phyloP scores from a whole-genome alignment of 2,113 vertebrate genomes.

The Plestiodon gilberti region DNA sequence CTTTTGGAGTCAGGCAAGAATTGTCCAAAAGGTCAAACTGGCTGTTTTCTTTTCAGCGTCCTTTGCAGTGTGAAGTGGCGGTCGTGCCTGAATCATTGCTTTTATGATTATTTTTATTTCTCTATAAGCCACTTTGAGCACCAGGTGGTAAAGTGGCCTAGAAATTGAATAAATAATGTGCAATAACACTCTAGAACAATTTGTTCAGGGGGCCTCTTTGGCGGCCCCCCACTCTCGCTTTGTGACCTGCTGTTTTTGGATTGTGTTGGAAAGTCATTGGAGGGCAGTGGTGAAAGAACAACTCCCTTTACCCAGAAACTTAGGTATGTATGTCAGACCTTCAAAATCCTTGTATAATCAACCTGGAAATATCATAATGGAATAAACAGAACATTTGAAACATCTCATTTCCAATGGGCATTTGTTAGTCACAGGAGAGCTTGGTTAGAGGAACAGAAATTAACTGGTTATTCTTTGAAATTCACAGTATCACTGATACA shows the following conservation, averaged over 20 bases:
- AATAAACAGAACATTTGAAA: too few species aligned
- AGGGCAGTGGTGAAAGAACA: neutral
- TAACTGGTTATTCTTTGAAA: too few species aligned
- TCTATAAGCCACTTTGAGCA: neutral
- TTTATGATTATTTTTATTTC: neutral
- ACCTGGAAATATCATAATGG: too few species aligned
- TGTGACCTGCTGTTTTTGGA: neutral
- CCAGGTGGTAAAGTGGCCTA: neutral
- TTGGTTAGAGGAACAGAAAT: too few species aligned
- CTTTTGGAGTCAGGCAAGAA: neutral
- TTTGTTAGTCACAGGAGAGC: too few species aligned
- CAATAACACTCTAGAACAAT: neutral
- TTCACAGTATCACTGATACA: too few species aligned
- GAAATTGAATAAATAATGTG: slow-evolving; percentile 8
- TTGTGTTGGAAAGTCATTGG: neutral
- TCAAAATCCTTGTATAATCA: too few species aligned
- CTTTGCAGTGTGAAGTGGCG: neutral
- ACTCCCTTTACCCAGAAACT: neutral
- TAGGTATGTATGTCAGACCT: neutral
- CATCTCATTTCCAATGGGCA: too few species aligned
- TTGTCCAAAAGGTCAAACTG: neutral
- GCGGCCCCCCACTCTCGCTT: neutral
- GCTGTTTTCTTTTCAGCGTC: slow-evolving; percentile 3
- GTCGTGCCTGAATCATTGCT: neutral
- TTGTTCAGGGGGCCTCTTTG: neutral